Percentiles rank a stretch among this genome's conserved stretches.
These are phyloP conservation scores for Toxonevra muliebris DNA, from an alignment of 2,888 invertebrate genomes.

Conservation along the genomic window DNA sequence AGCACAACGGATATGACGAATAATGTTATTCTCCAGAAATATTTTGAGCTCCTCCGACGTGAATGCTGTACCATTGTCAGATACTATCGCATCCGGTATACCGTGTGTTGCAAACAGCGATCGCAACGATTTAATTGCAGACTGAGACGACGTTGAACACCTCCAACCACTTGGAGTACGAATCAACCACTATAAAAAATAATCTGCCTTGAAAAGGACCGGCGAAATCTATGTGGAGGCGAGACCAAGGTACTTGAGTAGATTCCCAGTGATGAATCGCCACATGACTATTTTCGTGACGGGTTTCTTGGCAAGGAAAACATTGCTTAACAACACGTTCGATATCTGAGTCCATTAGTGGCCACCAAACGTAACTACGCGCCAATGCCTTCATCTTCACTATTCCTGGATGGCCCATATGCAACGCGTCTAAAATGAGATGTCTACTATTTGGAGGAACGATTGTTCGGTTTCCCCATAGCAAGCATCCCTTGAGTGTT, in stretches of 20 bases:
- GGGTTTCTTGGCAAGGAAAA: conserved; percentile 29
- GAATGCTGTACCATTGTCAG: conserved; percentile 34
- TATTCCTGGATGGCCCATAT: too few relatives aligned
- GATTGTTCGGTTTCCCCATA: too few relatives aligned
- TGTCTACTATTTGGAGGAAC: too few relatives aligned
- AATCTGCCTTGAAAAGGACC: conserved; percentile 25
- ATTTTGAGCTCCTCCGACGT: conserved; percentile 33
- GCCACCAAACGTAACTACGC: too few relatives aligned
- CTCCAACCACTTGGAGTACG: conserved; percentile 34
- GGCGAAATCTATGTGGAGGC: conserved; percentile 30
- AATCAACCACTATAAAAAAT: conserved; percentile 30
- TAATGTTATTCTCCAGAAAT: conserved; percentile 30
- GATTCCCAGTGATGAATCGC: conserved; percentile 23
- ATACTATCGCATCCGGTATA: conserved; percentile 29
- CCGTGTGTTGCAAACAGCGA: conserved; percentile 29
- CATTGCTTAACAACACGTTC: conserved; percentile 24
- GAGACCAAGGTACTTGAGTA: conserved; percentile 24
- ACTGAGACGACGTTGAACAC: conserved; percentile 28
- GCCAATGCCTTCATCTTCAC: too few relatives aligned
- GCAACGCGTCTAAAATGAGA: too few relatives aligned
- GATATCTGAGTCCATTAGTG: too few relatives aligned
- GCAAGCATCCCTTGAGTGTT: too few relatives aligned
- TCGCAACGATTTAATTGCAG: conserved; percentile 1
- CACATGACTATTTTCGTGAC: conserved; percentile 23
- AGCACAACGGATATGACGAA: conserved; percentile 34